phyloP scores from a whole-genome alignment of 1,140 invertebrate species.

The Mizuhopecten yessoensis region DNA sequence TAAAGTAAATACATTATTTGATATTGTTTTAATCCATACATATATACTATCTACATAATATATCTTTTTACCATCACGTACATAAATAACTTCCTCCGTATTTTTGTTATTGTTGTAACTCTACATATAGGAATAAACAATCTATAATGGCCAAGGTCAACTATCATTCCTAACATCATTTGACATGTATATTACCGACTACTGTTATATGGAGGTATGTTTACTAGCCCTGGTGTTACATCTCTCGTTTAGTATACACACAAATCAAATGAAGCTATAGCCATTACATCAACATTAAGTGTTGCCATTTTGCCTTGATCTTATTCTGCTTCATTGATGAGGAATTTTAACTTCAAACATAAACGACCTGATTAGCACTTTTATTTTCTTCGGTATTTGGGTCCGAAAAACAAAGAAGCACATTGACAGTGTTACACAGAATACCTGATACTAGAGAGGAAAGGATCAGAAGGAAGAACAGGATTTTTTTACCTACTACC shows the following conservation, averaged over 20 bases:
- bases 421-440: background rate
- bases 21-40: too few species aligned
- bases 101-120: too few species aligned
- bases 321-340: conserved; percentile 11
- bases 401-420: background rate
- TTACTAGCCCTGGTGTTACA: background rate
- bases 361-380: background rate
- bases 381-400: conserved; percentile 14
- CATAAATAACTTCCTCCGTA: too few species aligned
- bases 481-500: background rate
- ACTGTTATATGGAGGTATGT: background rate
- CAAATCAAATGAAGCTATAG: background rate
- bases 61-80: too few species aligned
- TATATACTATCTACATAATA: too few species aligned
- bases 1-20: too few species aligned
- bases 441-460: background rate
- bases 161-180: background rate
- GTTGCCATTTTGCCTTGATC: background rate
- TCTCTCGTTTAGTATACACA: background rate
- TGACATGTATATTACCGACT: background rate
- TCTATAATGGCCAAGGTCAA: background rate
- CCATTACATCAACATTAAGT: background rate
- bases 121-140: too few species aligned
- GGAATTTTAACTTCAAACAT: background rate
- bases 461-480: background rate